These are phyloP conservation scores for Dexiosoma caninum DNA, from an alignment of 2,888 invertebrate species.

Conservation along the genomic window DNA sequence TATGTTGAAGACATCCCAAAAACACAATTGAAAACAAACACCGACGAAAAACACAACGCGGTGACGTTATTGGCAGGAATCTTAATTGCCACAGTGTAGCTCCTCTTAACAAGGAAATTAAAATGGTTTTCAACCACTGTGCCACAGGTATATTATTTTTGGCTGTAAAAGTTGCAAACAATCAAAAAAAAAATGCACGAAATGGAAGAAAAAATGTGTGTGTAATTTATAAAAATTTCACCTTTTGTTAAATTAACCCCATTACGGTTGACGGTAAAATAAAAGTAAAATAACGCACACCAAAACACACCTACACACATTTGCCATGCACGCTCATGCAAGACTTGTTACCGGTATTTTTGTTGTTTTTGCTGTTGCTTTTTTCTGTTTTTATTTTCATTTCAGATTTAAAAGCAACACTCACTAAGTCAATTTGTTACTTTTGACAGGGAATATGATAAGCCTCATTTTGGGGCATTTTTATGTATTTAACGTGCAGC, in stretches of 20 bases:
- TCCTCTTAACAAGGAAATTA: too few relatives aligned
- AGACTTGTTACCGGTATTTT: background rate
- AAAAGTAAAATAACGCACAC: background rate
- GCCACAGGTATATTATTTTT: constrained; percentile 12
- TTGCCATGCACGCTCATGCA: background rate
- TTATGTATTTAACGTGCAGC: constrained; percentile 34
- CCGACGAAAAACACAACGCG: too few relatives aligned
- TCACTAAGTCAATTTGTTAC: constrained; percentile 73
- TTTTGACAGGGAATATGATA: constrained; percentile 74
- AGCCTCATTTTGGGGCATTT: constrained; percentile 69
- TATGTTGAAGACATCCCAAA: too few relatives aligned
- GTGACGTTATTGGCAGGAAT: too few relatives aligned
- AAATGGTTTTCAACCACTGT: background rate
- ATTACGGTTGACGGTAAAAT: constrained; percentile 55
- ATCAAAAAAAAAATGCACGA: constrained; percentile 5
- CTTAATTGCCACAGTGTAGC: too few relatives aligned
- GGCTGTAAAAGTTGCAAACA: constrained; percentile 14
- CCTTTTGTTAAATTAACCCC: constrained; percentile 69
- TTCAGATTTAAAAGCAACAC: constrained; percentile 65
- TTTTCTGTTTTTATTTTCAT: constrained; percentile 2
- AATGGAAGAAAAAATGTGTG: constrained; percentile 42
- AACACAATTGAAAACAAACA: too few relatives aligned
- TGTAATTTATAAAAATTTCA: constrained; percentile 62
- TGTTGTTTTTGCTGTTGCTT: background rate
- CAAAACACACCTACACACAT: background rate